phyloP scores from a whole-genome alignment of 2,888 invertebrate species.

The Ephialtes manifestator region DNA sequence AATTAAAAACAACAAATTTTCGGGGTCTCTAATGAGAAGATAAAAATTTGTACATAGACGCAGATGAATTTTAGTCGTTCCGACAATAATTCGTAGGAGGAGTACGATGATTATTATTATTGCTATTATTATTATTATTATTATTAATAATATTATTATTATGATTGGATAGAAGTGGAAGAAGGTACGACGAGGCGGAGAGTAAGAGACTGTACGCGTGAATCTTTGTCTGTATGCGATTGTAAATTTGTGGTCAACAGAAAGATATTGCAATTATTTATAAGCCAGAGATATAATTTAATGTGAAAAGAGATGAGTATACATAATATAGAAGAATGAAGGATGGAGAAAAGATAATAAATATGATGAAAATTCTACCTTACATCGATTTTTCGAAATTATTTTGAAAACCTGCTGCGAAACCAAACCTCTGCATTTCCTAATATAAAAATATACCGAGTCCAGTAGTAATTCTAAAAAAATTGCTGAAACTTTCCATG shows the following conservation, averaged over 20 bases:
- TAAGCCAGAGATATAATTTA: constrained; percentile 83
- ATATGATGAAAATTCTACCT: constrained; percentile 76
- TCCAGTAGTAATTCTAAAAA: not conserved
- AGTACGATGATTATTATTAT: constrained; percentile 54
- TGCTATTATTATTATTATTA: constrained; percentile 18
- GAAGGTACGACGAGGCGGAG: constrained; percentile 54
- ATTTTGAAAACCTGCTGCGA: not conserved
- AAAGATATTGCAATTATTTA: constrained; percentile 81
- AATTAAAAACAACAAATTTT: constrained; percentile 8
- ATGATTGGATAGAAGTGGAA: constrained; percentile 24
- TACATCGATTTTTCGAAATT: constrained; percentile 16
- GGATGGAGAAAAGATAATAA: constrained; percentile 62
- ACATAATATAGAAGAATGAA: constrained; percentile 75
- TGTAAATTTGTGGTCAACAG: constrained; percentile 73
- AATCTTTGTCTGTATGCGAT: constrained; percentile 61
- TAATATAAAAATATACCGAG: not conserved
- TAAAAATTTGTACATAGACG: constrained; percentile 57
- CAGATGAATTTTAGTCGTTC: constrained; percentile 52
- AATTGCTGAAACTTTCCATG: too few relatives aligned
- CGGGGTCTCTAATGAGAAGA: not conserved
- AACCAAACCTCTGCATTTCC: not conserved
- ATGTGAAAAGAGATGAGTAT: constrained; percentile 81
- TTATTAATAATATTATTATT: constrained; percentile 14
- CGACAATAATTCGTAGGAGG: constrained; percentile 65
- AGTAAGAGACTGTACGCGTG: constrained; percentile 68